Evolutionary conservation across 1,140 invertebrate species (phyloP).

Genomic region (Drosophila micromelanica): DNA sequence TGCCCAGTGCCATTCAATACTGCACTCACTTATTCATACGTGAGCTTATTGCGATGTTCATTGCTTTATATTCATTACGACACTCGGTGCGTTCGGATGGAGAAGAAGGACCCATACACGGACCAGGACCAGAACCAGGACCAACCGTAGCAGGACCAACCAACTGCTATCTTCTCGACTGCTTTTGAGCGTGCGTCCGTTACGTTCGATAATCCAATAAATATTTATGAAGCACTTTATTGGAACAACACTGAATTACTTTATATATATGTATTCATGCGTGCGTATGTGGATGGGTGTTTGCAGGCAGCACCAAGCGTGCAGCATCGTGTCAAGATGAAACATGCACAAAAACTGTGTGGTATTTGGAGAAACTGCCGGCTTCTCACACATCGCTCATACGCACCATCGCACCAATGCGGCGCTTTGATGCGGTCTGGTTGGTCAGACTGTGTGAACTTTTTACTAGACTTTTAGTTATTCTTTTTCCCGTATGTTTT

Average conservation of each 20-base stretch:
- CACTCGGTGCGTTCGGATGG: conserved; percentile 58
- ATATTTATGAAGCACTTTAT: conserved; percentile 83
- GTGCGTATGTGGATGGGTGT: conserved; percentile 20
- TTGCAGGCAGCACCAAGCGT: conserved; percentile 30
- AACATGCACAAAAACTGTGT: conserved; percentile 32
- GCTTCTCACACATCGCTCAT: conserved; percentile 56
- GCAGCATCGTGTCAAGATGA: conserved; percentile 28
- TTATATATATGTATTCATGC: conserved; percentile 58
- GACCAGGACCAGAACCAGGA: conserved; percentile 13
- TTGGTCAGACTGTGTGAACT: conserved; percentile 38
- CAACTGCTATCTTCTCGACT: conserved; percentile 1
- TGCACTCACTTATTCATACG: conserved; percentile 79
- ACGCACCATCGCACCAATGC: conserved; percentile 54
- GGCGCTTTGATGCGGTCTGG: conserved; percentile 66
- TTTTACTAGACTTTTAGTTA: conserved; percentile 11
- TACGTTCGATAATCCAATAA: conserved; percentile 82
- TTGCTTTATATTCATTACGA: conserved; percentile 80
- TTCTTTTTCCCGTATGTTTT: neutral
- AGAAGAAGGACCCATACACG: conserved; percentile 1
- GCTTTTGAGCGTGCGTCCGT: conserved; percentile 45
- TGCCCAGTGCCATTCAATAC: conserved; percentile 43
- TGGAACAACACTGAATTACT: conserved; percentile 83
- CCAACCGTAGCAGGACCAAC: neutral
- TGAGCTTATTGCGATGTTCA: conserved; percentile 82
- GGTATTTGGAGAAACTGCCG: conserved; percentile 55